phyloP scores from a whole-genome alignment of 2,797 vertebrate species.

The Valencia hispanica region DNA sequence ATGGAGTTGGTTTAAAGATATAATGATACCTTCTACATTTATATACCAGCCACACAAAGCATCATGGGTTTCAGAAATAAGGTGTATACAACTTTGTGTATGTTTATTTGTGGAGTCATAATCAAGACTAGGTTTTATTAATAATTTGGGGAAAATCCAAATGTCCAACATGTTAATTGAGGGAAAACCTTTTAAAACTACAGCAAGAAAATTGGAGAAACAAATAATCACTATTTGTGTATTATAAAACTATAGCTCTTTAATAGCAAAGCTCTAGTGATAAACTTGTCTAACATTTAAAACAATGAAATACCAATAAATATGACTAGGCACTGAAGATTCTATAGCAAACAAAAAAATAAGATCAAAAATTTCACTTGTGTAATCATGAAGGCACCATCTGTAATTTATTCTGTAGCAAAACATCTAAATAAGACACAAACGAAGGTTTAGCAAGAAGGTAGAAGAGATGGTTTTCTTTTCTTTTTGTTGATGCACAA shows the following conservation, averaged over 20 bases:
- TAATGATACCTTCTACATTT: too few relatives aligned
- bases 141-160: not conserved
- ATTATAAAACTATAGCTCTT: too few relatives aligned
- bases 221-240: too few relatives aligned
- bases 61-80: too few relatives aligned
- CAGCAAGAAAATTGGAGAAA: not conserved
- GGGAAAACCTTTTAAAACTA: not conserved
- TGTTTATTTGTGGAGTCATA: not conserved
- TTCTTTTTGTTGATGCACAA: not conserved
- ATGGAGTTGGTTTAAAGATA: too few relatives aligned
- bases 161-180: not conserved
- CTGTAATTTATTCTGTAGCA: not conserved
- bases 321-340: too few relatives aligned
- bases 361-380: not conserved
- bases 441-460: not conserved
- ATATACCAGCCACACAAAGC: too few relatives aligned
- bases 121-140: not conserved
- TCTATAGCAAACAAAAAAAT: not conserved
- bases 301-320: too few relatives aligned
- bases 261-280: too few relatives aligned
- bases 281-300: too few relatives aligned
- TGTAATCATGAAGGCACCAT: not conserved
- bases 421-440: not conserved
- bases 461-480: not conserved
- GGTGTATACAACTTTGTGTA: too few relatives aligned